A percentile compares a stretch with the other conserved stretches of the same genome.
phyloP scores from a whole-genome alignment of 1,140 invertebrate species.

The Temnothorax curvispinosus region DNA sequence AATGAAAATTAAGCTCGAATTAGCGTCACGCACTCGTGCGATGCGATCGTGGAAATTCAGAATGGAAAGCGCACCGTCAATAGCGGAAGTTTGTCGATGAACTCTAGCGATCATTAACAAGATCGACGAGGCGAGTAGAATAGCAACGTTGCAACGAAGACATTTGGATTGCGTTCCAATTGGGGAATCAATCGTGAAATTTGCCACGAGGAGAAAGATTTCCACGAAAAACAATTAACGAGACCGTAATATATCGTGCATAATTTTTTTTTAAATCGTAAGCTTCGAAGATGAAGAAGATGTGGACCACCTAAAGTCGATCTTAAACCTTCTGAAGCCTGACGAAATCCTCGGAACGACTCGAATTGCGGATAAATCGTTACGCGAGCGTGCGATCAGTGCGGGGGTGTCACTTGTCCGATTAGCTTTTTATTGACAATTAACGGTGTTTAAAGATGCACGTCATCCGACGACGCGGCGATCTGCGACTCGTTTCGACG shows the following conservation, averaged over 20 bases:
- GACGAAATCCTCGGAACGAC: not conserved
- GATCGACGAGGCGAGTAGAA: not conserved
- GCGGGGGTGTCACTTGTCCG: not conserved
- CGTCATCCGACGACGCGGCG: not conserved
- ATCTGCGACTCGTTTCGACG: not conserved
- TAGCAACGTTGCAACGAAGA: not conserved
- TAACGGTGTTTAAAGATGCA: too few relatives aligned
- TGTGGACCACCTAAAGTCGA: not conserved
- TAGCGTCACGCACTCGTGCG: not conserved
- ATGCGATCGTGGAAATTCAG: not conserved
- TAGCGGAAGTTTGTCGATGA: not conserved
- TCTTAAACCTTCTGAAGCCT: not conserved
- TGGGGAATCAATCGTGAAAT: not conserved
- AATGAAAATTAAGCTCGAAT: not conserved
- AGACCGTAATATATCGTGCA: not conserved
- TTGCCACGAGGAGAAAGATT: not conserved
- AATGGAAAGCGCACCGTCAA: not conserved
- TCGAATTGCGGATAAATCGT: not conserved
- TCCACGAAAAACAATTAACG: not conserved
- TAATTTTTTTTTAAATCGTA: not conserved
- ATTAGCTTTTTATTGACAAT: too few relatives aligned
- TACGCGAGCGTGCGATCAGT: not conserved
- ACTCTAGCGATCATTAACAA: not conserved
- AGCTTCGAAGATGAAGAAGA: not conserved
- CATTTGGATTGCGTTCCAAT: not conserved